Base-by-base conservation (phyloP, 2,888 invertebrate species). In the Phortica magna region DNA sequence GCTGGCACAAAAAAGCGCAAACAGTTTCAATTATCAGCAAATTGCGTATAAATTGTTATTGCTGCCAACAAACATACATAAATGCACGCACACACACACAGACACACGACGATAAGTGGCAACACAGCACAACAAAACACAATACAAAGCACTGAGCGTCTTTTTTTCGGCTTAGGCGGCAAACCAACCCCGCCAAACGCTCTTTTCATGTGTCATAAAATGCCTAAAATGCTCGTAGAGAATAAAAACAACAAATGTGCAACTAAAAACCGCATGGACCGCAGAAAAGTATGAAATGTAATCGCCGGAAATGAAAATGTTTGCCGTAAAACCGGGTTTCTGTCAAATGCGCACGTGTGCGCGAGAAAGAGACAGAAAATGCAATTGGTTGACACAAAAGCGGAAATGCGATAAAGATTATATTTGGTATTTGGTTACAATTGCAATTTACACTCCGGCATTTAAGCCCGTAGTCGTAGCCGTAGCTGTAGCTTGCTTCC, bases 1-100 rank as follows among this genome's bases (percentile, higher is more conserved):
- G 17, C 67, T 72, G 55, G 65, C n/a, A 67, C n/a, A 19, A 42
- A 67, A 74, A 73, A 76, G 61, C 31, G 5, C 57, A 73, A 75
- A 75, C 80, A 76, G 76, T 77, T 10, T 80, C 76, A 80, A 80
- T 80, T 76, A 78, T 67, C 73, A 17, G 59, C 73, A 73, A 73
- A 73, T 73, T 57, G 73, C 74, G 64, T 42, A 61, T 57, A 68
- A 80, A 72, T 80, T 78, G 76, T 72, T 65, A 59, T 43, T 68
- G 57, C 31, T 4, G 5, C 31, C 5, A 4, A 31, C 31, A 31
- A 31, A 31, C 31, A 31, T 31, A 31, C 31, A 4, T 31, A 31
- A 31, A 31, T 31, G 31, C 31, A 4, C 31, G 5, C 2, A 31
- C 2, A 31, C 3, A 31, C 5, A 31, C 31, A 31, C 31, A 31